Percentiles rank a stretch among this genome's conserved stretches.
Evolutionary conservation across 37 sponge, comb jelly and placozoan species (phyloP).

Genomic region (Chondrilla cf. caribensis): DNA sequence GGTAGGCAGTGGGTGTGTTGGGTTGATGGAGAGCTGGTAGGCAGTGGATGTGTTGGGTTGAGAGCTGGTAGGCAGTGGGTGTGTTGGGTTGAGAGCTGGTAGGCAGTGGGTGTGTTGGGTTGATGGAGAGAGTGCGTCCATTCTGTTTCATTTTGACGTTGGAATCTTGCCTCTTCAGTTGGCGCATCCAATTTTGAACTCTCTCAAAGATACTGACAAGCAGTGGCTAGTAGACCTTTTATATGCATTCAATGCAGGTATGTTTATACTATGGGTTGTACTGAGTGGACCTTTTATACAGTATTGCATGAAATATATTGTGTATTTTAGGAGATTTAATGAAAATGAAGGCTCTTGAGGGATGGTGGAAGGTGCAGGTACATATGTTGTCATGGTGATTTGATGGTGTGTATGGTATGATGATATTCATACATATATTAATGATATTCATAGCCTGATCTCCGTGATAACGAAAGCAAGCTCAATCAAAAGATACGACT

Average conservation of each 20-base stretch:
- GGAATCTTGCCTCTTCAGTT: conserved; percentile 55
- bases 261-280: neutral
- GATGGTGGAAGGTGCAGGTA: conserved; percentile 46
- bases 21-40: too few relatives aligned
- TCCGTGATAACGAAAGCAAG: conserved; percentile 28
- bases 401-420: neutral
- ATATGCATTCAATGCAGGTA: conserved; percentile 83
- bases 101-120: too few relatives aligned
- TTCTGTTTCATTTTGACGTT: too few relatives aligned
- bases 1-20: too few relatives aligned
- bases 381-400: conserved; percentile 8
- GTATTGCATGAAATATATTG: too few relatives aligned
- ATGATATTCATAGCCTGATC: conserved; percentile 36
- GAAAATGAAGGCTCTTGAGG: conserved; percentile 26
- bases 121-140: too few relatives aligned
- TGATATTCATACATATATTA: too few relatives aligned
- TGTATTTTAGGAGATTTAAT: conserved; percentile 39
- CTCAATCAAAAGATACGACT: conserved; percentile 48
- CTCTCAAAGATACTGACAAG: conserved; percentile 62
- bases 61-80: too few relatives aligned
- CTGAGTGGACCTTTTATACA: neutral
- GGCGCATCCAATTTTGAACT: conserved; percentile 71
- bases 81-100: too few relatives aligned
- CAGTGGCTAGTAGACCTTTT: conserved; percentile 77
- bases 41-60: too few relatives aligned